phyloP scores from a whole-genome alignment of 2,113 vertebrate genomes.

The Cavia aperea region DNA sequence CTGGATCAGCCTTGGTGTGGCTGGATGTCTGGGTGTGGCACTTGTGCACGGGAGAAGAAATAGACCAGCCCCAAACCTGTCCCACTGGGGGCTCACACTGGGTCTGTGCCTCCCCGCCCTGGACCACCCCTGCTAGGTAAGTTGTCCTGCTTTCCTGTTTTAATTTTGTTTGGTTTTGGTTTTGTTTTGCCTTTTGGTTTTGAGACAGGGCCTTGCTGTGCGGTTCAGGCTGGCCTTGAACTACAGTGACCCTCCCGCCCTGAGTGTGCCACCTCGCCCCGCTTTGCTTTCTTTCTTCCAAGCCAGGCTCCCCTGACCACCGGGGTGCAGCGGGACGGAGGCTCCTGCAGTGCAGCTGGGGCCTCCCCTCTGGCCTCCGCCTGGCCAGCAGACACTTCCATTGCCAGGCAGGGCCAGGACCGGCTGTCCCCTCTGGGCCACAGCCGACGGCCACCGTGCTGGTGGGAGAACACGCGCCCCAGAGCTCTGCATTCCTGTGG shows the following conservation, averaged over 20 bases:
- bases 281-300: neutral
- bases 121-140: neutral
- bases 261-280: neutral
- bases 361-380: neutral
- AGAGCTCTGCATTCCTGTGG: neutral
- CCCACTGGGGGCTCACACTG: neutral
- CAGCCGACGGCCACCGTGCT: neutral
- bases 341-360: conserved; percentile 6
- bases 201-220: neutral
- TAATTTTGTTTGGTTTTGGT: neutral
- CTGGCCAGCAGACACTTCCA: conserved; percentile 9
- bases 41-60: neutral
- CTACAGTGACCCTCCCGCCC: neutral
- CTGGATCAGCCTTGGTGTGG: neutral
- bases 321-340: conserved; percentile 29
- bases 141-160: no score
- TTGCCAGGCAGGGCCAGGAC: neutral
- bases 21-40: neutral
- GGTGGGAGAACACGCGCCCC: neutral
- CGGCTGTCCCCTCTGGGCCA: neutral
- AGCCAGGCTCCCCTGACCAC: fast-evolving
- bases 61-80: neutral
- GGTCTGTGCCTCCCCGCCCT: fast-evolving
- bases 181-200: neutral
- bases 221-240: neutral